A percentile compares a stretch with the other conserved stretches of the same genome.
Evolutionary conservation across 2,113 vertebrate species (phyloP).

Genomic region (Corydoras sp.): DNA sequence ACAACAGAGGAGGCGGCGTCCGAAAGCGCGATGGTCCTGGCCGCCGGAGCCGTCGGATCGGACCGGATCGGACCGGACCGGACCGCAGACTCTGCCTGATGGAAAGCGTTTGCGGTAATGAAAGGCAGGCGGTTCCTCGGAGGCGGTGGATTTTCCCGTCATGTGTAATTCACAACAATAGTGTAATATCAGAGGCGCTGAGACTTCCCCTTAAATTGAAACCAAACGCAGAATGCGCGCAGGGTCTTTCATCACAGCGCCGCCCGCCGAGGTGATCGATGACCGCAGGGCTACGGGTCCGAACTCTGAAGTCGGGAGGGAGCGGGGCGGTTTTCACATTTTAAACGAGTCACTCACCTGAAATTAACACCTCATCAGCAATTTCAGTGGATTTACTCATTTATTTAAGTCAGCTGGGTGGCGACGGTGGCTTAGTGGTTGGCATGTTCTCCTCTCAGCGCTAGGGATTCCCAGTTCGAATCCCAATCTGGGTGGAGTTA

Average conservation of each 20-base stretch:
- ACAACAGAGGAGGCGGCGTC: background rate
- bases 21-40: too few species aligned
- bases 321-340: too few species aligned
- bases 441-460: too few species aligned
- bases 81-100: background rate
- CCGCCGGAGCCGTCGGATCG: background rate
- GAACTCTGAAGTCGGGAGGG: too few species aligned
- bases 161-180: background rate
- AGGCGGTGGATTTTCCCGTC: background rate
- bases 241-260: background rate
- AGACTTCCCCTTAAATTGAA: background rate
- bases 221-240: background rate
- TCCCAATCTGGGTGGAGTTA: too few species aligned
- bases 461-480: too few species aligned
- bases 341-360: too few species aligned
- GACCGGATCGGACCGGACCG: background rate
- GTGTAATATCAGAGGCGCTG: background rate
- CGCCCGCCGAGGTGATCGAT: background rate
- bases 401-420: too few species aligned
- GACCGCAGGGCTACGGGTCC: background rate
- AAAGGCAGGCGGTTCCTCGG: background rate
- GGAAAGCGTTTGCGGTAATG: slow-evolving; percentile 11
- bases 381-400: too few species aligned
- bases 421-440: too few species aligned
- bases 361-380: too few species aligned